Percentiles rank a stretch among this genome's conserved stretches.
Conservation (phyloP, 2,888 invertebrate genomes). For the Unio pictorum region DNA sequence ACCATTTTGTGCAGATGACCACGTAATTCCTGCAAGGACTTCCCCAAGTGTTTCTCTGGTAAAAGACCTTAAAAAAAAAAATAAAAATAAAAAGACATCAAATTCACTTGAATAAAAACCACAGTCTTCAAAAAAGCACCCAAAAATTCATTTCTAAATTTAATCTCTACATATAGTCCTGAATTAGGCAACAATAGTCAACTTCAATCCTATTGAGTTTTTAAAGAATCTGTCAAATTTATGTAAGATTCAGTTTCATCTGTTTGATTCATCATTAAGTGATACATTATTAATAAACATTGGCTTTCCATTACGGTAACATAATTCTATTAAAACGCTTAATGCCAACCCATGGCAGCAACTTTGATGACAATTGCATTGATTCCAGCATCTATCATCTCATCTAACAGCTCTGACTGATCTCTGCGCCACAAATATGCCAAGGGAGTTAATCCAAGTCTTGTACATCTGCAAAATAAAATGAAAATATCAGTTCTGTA, state of each 20-base stretch:
- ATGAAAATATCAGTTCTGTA: not conserved
- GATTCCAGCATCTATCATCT: constrained; percentile 95
- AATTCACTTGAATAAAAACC: not conserved
- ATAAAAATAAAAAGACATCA: not conserved
- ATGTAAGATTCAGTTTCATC: not conserved
- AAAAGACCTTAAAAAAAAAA: constrained; percentile 79
- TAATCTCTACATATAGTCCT: too few species aligned
- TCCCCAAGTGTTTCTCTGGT: constrained; percentile 88
- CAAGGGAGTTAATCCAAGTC: constrained; percentile 89
- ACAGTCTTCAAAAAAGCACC: too few species aligned
- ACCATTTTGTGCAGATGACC: constrained; percentile 89
- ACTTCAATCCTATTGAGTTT: not conserved
- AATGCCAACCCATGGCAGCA: constrained; percentile 81
- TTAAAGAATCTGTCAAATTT: not conserved
- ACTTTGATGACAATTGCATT: constrained; percentile 98
- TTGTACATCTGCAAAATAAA: constrained; percentile 80
- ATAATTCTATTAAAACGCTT: not conserved
- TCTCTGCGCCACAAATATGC: constrained; percentile 97
- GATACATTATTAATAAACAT: not conserved
- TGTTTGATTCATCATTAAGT: not conserved
- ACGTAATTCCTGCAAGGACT: constrained; percentile 87
- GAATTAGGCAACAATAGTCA: too few species aligned
- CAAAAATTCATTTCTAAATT: too few species aligned
- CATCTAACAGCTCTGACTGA: constrained; percentile 92
- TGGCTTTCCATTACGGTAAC: not conserved